These are phyloP conservation scores for Sternarchorhynchus goeldii DNA, from an alignment of 2,797 vertebrate genomes.

Conservation along the genomic window DNA sequence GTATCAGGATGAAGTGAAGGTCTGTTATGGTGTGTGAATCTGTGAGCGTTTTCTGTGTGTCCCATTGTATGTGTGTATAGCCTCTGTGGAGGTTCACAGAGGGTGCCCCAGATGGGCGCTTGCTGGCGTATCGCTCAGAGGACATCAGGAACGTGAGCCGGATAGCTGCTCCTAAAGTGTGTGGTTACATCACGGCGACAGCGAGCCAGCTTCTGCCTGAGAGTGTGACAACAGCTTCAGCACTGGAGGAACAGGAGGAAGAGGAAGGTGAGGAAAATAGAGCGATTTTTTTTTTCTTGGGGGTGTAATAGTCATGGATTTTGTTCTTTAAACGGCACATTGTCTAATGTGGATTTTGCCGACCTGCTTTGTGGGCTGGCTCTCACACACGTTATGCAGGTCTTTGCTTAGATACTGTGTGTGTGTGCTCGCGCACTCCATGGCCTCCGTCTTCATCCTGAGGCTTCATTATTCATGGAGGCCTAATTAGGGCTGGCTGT, in stretches of 20 bases:
- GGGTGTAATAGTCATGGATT: not conserved
- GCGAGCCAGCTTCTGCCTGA: constrained; percentile 73
- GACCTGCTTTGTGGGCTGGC: not conserved
- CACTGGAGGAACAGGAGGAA: constrained; percentile 39
- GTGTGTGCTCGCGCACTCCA: not conserved
- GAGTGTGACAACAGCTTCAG: constrained; percentile 48
- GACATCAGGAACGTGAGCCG: constrained; percentile 90
- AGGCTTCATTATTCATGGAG: constrained; percentile 45
- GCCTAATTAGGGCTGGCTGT: constrained; percentile 44
- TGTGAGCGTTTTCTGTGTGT: not conserved
- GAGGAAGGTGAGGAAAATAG: constrained; percentile 42
- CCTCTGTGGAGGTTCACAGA: constrained; percentile 92
- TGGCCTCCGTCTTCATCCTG: constrained; percentile 1
- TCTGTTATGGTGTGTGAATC: not conserved
- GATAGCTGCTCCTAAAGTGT: constrained; percentile 85
- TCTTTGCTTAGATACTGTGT: not conserved
- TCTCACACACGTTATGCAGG: not conserved
- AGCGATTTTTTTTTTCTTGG: not conserved
- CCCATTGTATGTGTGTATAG: constrained; percentile 62
- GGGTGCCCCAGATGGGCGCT: constrained; percentile 76
- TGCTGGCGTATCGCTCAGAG: constrained; percentile 90
- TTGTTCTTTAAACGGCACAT: not conserved
- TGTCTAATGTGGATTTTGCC: not conserved
- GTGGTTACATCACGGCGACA: constrained; percentile 83
- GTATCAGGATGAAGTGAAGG: no score